A percentile compares a stretch with the other conserved stretches of the same genome.
phyloP scores from a whole-genome alignment of 2,797 vertebrate species.

The Taenioides sp. region DNA sequence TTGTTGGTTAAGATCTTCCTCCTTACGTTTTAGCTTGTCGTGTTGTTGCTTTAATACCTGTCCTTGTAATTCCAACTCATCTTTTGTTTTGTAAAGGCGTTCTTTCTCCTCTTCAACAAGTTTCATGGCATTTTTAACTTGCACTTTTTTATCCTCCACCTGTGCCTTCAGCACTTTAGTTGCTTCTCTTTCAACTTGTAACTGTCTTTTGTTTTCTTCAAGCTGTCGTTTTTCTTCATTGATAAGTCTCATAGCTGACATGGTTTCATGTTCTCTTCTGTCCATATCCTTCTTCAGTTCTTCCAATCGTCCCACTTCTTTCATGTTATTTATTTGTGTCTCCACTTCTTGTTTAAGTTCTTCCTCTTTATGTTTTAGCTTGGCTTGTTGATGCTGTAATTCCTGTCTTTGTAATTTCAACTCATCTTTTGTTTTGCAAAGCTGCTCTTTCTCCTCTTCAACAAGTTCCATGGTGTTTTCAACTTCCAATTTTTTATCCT shows the following conservation, averaged over 20 bases:
- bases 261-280: neutral
- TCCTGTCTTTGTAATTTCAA: neutral
- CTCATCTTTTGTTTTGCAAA: neutral
- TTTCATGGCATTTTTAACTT: neutral
- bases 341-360: neutral
- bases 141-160: neutral
- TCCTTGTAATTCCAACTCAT: neutral
- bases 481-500: neutral
- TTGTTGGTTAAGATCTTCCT: neutral
- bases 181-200: neutral
- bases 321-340: slow-evolving; percentile 1
- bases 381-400: neutral
- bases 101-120: neutral
- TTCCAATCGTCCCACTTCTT: neutral
- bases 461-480: neutral
- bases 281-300: neutral
- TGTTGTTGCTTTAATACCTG: neutral
- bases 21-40: neutral
- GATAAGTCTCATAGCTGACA: neutral
- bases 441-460: neutral
- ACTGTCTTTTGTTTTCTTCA: neutral
- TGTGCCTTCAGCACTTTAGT: neutral
- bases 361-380: neutral
- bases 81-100: neutral
- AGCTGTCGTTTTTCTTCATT: slow-evolving; percentile 1